Percentiles rank a stretch among this genome's conserved stretches.
Evolutionary conservation across 2,113 vertebrate species (phyloP).

Genomic region (Lipotes vexillifer): DNA sequence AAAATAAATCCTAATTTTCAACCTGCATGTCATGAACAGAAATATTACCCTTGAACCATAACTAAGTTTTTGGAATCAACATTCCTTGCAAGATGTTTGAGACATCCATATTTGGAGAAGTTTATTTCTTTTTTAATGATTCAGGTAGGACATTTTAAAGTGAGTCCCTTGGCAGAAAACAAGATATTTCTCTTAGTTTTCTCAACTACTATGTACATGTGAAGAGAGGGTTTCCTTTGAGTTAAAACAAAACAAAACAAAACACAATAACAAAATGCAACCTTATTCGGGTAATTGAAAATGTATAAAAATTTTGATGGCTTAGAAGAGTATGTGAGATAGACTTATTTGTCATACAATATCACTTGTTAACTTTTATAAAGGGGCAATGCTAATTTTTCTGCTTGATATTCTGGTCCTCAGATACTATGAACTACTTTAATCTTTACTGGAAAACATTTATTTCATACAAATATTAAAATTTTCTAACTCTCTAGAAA

Average conservation of each 20-base stretch:
- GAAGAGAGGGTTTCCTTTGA: neutral
- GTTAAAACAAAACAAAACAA: neutral
- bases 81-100: neutral
- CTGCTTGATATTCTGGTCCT: neutral
- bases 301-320: neutral
- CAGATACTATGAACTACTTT: neutral
- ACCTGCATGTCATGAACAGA: neutral
- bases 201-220: neutral
- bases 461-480: neutral
- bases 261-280: neutral
- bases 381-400: neutral
- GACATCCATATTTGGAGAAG: neutral
- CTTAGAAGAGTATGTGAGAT: neutral
- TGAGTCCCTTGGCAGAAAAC: neutral
- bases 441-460: neutral
- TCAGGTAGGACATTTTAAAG: neutral
- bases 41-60: neutral
- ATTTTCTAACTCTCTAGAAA: neutral
- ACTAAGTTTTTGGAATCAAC: neutral
- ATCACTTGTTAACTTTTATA: neutral
- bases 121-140: neutral
- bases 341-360: neutral
- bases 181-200: neutral
- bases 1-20: neutral
- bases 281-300: neutral